Percentiles rank a stretch among this genome's conserved stretches.
phyloP scores from a whole-genome alignment of 53 echinoderm and acorn worm genomes.

The Zoroaster sp. region DNA sequence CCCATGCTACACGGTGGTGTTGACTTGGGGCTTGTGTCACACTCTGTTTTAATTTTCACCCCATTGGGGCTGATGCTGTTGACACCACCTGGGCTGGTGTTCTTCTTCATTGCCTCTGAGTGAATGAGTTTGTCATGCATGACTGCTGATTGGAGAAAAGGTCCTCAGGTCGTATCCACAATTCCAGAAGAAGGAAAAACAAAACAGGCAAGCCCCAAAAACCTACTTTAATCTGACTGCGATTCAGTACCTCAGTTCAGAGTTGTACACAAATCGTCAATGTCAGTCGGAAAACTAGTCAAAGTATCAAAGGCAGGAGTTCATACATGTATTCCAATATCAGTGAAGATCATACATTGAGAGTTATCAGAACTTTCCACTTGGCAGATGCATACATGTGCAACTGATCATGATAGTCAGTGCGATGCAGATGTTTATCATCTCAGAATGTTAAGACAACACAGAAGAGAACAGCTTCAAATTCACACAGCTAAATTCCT shows the following conservation, averaged over 20 bases:
- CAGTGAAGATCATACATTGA: too few relatives aligned
- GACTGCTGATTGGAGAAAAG: conserved; percentile 20
- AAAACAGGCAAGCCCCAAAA: not conserved
- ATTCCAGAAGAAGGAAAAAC: not conserved
- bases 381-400: conserved; percentile 7
- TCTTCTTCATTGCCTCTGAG: conserved; percentile 69
- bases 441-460: conserved; percentile 10
- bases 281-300: not conserved
- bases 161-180: not conserved
- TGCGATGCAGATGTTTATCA: conserved; percentile 30
- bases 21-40: conserved; percentile 55
- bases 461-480: not conserved
- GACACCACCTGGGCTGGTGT: conserved; percentile 65
- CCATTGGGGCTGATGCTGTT: conserved; percentile 56
- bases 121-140: conserved; percentile 54
- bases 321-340: not conserved
- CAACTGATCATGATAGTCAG: conserved; percentile 3
- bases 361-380: not conserved
- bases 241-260: not conserved
- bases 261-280: not conserved
- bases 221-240: not conserved
- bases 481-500: conserved; percentile 10
- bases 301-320: not conserved
- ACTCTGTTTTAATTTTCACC: conserved; percentile 68
- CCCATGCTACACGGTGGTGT: conserved; percentile 11